Percentiles rank a stretch among this genome's conserved stretches.
These are phyloP conservation scores for Pao palembangensis DNA, from an alignment of 2,113 vertebrate genomes.

Conservation along the genomic window DNA sequence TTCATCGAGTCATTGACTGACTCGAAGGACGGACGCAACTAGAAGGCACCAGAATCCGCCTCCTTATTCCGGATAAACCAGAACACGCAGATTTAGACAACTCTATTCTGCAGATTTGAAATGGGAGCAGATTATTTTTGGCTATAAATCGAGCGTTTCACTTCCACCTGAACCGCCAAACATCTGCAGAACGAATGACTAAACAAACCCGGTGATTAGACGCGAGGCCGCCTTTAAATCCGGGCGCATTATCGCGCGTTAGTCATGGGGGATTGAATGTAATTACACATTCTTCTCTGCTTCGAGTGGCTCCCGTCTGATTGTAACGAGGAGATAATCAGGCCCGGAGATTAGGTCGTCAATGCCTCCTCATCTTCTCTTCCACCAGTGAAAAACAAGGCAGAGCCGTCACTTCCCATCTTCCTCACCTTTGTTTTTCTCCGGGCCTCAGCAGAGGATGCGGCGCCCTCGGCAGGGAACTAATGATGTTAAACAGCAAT, in stretches of 20 bases:
- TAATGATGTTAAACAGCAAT: slow-evolving; percentile 63
- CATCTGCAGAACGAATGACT: slow-evolving; percentile 37
- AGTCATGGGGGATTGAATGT: slow-evolving; percentile 62
- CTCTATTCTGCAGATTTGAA: not conserved
- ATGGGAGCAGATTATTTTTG: not conserved
- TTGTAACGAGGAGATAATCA: slow-evolving; percentile 78
- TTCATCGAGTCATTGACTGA: slow-evolving; percentile 58
- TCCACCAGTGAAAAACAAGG: slow-evolving; percentile 37
- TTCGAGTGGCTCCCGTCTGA: slow-evolving; percentile 65
- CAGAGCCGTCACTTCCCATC: slow-evolving; percentile 50
- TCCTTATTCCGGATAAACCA: slow-evolving; percentile 3
- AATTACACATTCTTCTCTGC: slow-evolving; percentile 69
- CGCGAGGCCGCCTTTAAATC: slow-evolving; percentile 34
- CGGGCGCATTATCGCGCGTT: slow-evolving; percentile 58
- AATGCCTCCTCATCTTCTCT: slow-evolving; percentile 37
- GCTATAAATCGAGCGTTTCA: slow-evolving; percentile 12
- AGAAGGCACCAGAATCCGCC: slow-evolving; percentile 13
- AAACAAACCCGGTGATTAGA: slow-evolving; percentile 50
- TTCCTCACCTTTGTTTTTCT: slow-evolving; percentile 34
- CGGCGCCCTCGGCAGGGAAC: slow-evolving; percentile 38
- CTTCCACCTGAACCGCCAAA: slow-evolving; percentile 7
- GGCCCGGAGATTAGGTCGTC: slow-evolving; percentile 70
- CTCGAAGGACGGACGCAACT: slow-evolving; percentile 28
- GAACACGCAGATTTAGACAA: not conserved
- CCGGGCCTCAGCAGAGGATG: slow-evolving; percentile 28